These are phyloP conservation scores for Alviniconcha strummeri DNA, from an alignment of 2,888 invertebrate species.

Conservation along the genomic window DNA sequence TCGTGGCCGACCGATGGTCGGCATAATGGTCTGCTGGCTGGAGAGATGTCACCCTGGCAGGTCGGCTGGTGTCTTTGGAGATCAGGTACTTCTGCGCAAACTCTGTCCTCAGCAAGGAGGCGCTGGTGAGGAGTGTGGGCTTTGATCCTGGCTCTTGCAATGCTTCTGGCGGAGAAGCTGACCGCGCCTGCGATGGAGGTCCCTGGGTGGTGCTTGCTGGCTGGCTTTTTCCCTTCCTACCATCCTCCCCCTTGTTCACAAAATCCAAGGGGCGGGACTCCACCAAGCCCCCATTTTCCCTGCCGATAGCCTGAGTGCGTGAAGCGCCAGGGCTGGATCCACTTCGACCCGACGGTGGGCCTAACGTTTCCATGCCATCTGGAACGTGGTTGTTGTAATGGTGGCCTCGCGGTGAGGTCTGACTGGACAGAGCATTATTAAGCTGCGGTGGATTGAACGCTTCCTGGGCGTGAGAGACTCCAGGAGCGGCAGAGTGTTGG, in stretches of 20 bases:
- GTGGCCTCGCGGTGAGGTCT: neutral
- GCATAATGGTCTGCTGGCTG: neutral
- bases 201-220: too few species aligned
- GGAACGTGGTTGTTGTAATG: slow-evolving; percentile 51
- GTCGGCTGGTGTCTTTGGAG: neutral
- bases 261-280: slow-evolving; percentile 56
- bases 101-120: slow-evolving; percentile 51
- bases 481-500: neutral
- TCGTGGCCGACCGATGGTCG: neutral
- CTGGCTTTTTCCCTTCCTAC: too few species aligned
- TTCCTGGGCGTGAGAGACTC: neutral
- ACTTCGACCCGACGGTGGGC: slow-evolving; percentile 49
- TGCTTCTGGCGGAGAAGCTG: too few species aligned
- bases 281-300: slow-evolving; percentile 51
- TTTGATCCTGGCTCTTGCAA: slow-evolving; percentile 7
- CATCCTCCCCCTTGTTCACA: slow-evolving; percentile 19
- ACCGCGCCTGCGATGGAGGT: too few species aligned
- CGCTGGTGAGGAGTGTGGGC: slow-evolving; percentile 49
- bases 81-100: slow-evolving; percentile 56
- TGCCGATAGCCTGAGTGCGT: slow-evolving; percentile 52
- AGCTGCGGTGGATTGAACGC: neutral
- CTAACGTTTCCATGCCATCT: slow-evolving; percentile 58
- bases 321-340: slow-evolving; percentile 46
- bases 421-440: too few species aligned
- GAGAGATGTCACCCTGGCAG: neutral